phyloP scores from a whole-genome alignment of 1,140 invertebrate genomes.

The Mizuhopecten yessoensis region DNA sequence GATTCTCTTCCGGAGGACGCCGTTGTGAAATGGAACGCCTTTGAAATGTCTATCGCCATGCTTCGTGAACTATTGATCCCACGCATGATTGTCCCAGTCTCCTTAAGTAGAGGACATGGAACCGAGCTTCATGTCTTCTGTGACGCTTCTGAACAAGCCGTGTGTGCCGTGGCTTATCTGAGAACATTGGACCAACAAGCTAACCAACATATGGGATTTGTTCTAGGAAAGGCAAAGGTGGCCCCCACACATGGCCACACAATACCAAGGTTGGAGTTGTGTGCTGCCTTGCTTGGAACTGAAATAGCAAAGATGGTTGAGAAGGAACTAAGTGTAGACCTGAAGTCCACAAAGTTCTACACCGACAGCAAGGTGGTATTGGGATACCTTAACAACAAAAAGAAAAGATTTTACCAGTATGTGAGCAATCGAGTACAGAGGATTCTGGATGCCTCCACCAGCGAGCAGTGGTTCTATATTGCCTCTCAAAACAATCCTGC shows the following conservation, averaged over 20 bases:
- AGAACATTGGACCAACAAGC: neutral
- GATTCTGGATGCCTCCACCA: conserved; percentile 36
- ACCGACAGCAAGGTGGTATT: conserved; percentile 3
- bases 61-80: conserved; percentile 47
- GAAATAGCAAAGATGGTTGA: conserved; percentile 53
- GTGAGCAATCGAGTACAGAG: conserved; percentile 48
- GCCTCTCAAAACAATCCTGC: conserved; percentile 50
- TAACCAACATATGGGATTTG: conserved; percentile 3
- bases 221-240: conserved; percentile 58
- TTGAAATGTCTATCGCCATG: conserved; percentile 46
- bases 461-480: neutral
- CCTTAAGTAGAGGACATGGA: neutral
- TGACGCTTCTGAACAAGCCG: conserved; percentile 64
- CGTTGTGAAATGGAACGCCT: conserved; percentile 29
- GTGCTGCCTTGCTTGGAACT: conserved; percentile 59
- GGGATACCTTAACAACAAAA: conserved; percentile 50
- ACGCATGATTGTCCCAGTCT: conserved; percentile 46
- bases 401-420: conserved; percentile 50
- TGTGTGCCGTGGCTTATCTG: conserved; percentile 58
- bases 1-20: conserved; percentile 49
- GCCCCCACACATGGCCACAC: conserved; percentile 56
- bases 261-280: conserved; percentile 58
- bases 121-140: conserved; percentile 62
- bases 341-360: neutral
- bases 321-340: conserved; percentile 41